Conservation (phyloP, 2,113 vertebrate species). For the Craseonycteris thonglongyai region DNA sequence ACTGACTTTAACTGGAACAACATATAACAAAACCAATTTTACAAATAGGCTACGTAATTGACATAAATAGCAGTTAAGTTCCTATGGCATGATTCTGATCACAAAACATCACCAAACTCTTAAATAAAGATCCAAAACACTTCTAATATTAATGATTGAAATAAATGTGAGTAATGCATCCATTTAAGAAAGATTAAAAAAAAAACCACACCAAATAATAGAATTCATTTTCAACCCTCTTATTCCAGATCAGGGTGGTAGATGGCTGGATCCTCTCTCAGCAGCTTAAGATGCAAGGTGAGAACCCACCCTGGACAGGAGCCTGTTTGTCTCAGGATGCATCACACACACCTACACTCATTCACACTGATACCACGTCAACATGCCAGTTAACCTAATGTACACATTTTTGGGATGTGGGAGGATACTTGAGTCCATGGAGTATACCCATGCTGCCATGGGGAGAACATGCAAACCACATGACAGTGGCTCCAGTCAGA, state of each 20-base stretch:
- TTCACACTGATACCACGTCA: neutral
- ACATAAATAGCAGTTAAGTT: neutral
- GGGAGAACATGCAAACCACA: neutral
- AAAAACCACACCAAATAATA: too few relatives aligned
- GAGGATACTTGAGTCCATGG: too few relatives aligned
- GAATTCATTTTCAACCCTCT: too few relatives aligned
- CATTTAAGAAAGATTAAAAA: neutral
- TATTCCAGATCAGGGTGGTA: too few relatives aligned
- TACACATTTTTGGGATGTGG: too few relatives aligned
- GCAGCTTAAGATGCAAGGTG: neutral
- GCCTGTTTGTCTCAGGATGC: too few relatives aligned
- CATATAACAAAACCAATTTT: neutral
- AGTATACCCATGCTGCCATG: neutral
- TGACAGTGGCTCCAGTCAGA: neutral
- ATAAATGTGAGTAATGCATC: neutral
- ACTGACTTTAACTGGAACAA: neutral
- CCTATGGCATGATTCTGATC: neutral
- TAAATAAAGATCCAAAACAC: neutral
- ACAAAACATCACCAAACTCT: neutral
- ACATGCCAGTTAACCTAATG: too few relatives aligned
- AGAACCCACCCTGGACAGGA: neutral
- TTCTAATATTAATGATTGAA: neutral
- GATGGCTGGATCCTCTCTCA: neutral
- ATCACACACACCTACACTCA: neutral
- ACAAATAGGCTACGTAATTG: neutral